A percentile compares a stretch with the other conserved stretches of the same genome.
Conservation (phyloP, 23 tunicate species). For the Botrylloides violaceus region DNA sequence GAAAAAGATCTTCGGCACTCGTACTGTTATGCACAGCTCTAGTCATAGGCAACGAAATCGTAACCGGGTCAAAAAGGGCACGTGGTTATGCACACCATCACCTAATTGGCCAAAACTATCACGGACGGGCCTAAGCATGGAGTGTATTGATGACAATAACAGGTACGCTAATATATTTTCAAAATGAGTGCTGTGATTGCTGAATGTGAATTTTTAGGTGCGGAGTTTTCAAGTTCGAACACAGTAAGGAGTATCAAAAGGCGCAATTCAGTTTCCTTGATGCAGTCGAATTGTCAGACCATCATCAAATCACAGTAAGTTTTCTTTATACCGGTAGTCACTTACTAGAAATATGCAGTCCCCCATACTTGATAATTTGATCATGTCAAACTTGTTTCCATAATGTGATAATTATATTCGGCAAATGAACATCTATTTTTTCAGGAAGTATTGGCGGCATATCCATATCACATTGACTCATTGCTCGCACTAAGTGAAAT, state of each 20-base stretch:
- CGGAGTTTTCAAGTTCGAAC: constrained; percentile 47
- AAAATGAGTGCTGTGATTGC: not conserved
- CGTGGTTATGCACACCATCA: constrained; percentile 65
- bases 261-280: constrained; percentile 61
- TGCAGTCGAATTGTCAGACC: constrained; percentile 70
- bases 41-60: constrained; percentile 49
- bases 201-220: constrained; percentile 13
- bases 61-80: constrained; percentile 17
- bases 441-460: constrained; percentile 38
- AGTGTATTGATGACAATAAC: constrained; percentile 23
- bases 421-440: not conserved
- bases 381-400: not conserved
- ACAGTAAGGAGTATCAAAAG: constrained; percentile 67
- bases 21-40: constrained; percentile 41
- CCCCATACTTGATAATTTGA: not conserved
- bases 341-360: not conserved
- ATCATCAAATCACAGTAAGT: constrained; percentile 59
- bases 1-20: constrained; percentile 63
- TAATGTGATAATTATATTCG: not conserved
- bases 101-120: constrained; percentile 37
- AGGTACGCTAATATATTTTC: not conserved
- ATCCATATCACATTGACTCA: constrained; percentile 61
- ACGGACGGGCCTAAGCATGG: constrained; percentile 52
- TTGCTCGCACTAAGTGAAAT: constrained; percentile 47
- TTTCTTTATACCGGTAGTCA: not conserved